Evolutionary conservation across 2,797 vertebrate species (phyloP), one percentile per base, ranked within the genome.

Genomic region (Melanotaenia parkinsoni): DNA sequence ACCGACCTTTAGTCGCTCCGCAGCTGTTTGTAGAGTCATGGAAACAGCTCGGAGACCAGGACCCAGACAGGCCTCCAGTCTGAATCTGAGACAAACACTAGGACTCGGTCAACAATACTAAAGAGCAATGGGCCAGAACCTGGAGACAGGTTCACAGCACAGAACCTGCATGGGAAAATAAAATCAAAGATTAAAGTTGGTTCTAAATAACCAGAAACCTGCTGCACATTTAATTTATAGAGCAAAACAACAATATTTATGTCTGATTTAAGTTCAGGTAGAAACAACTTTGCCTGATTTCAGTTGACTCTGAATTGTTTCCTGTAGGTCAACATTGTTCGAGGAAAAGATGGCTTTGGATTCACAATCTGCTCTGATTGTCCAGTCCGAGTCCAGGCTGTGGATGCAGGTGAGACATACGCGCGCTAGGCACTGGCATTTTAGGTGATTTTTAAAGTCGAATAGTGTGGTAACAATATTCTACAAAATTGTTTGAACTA

Each of bases 351-450:
- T 30, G 97, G 97, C 5, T 99, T 97, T 53, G 97, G 97, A 63
- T 99, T 99, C 89, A 98, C 97, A 0, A 99, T 99, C 92, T 98
- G 95, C 93, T 97, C 95, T 0, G 96, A 99, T 76, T 94, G 95
- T 74, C 97, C 97, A 0, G 97, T 98, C 26, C 92, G 96, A 43
- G 96, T 99, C 53, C 97, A 99, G 90, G 96, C 95, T 0, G 96
- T 99, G 32, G 97, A 98, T 81, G 92, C 95, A 0, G 97, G 97
- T 97, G 50, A 86, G 85, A 7, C n/a, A 20, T n/a, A 61, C 22
- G 16, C 40, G 9, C 33, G 0, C 35, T 33, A 33, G 32, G 7
- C 5, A 33, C 8, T 33, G 32, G 32, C 32, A 33, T 33, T 5
- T 32, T 33, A 33, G 5, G 32, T 33, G 32, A 33, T 33, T 33